Conservation (phyloP, 2,113 vertebrate genomes). For the Isichthys henryi region DNA sequence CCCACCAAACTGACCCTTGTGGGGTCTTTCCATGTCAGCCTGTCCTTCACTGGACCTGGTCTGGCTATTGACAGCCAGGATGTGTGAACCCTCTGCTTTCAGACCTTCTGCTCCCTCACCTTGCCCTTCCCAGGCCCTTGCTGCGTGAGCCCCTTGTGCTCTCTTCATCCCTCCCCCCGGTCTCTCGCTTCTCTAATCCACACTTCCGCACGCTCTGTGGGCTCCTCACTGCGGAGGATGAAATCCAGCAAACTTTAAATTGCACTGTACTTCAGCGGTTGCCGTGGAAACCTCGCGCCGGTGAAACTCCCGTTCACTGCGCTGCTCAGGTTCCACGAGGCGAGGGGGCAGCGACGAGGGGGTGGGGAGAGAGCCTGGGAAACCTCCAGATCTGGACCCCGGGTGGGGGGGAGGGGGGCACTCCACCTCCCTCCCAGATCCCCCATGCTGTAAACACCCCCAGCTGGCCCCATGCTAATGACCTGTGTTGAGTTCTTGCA, state of each 20-base stretch:
- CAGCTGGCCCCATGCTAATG: background rate
- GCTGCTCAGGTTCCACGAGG: background rate
- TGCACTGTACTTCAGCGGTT: conserved; percentile 34
- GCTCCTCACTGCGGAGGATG: background rate
- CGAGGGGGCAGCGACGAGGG: background rate
- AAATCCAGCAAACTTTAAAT: conserved; percentile 41
- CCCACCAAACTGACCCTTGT: background rate
- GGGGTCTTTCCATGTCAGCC: background rate
- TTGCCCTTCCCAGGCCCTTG: background rate
- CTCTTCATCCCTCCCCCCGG: background rate
- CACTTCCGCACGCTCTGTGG: conserved; percentile 24
- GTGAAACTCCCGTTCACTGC: background rate
- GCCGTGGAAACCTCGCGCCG: conserved; percentile 28
- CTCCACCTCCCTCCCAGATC: background rate
- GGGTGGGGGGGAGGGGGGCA: background rate
- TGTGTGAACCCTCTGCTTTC: background rate
- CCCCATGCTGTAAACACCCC: background rate
- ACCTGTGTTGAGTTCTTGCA: background rate
- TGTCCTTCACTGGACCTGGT: background rate
- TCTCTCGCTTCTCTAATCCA: conserved; percentile 7
- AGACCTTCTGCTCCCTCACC: background rate
- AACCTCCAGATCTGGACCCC: background rate
- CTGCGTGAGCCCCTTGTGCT: background rate
- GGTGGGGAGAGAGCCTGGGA: background rate
- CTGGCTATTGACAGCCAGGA: background rate